Evolutionary conservation across 2,113 vertebrate genomes (phyloP).

Genomic region (Pygoscelis antarcticus): DNA sequence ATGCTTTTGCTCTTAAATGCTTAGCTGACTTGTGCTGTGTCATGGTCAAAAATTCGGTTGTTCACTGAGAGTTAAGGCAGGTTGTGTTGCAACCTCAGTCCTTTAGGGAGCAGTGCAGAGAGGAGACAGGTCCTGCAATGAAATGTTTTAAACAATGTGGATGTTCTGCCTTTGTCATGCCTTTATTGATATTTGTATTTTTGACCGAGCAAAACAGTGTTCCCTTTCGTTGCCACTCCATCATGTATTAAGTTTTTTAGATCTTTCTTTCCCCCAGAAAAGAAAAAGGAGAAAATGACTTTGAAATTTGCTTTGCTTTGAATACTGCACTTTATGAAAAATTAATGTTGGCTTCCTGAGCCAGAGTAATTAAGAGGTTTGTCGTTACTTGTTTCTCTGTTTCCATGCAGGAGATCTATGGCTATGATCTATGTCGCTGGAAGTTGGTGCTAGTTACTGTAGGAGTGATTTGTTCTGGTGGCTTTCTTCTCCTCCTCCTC

Average conservation of each 20-base stretch:
- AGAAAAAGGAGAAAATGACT: background rate
- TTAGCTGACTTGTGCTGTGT: background rate
- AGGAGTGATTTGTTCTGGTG: slow-evolving; percentile 89
- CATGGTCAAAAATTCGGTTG: background rate
- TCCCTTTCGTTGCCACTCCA: background rate
- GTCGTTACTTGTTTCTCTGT: background rate
- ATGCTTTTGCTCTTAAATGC: background rate
- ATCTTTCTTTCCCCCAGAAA: background rate
- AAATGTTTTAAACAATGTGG: background rate
- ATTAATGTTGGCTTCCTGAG: background rate
- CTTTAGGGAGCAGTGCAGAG: background rate
- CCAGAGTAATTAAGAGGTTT: background rate
- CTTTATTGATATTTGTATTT: background rate
- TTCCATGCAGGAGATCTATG: slow-evolving; percentile 85
- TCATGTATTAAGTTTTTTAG: background rate
- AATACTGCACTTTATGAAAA: background rate
- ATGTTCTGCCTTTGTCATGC: background rate
- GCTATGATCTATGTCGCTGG: slow-evolving; percentile 90
- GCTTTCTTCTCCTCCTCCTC: slow-evolving; percentile 94
- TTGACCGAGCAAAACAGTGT: background rate
- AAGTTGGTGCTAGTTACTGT: slow-evolving; percentile 85
- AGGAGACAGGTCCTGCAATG: background rate
- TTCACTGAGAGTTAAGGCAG: background rate
- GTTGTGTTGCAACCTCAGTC: background rate
- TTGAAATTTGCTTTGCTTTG: background rate